phyloP scores from a whole-genome alignment of 2,797 vertebrate species.

The Carcharodon carcharias region DNA sequence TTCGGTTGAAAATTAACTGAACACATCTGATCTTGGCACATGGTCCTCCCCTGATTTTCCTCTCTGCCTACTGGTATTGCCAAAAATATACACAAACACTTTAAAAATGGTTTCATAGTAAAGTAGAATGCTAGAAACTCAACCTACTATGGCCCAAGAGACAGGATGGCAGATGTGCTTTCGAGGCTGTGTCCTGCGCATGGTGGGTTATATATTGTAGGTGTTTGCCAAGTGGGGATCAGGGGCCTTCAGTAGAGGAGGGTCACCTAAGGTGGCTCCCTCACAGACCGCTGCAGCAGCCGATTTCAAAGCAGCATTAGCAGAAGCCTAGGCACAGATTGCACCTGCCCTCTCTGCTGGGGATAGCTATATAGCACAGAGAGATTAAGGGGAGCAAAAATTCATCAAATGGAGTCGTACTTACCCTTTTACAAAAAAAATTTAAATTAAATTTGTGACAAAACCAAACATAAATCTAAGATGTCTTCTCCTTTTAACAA shows the following conservation, averaged over 20 bases:
- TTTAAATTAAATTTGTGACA: neutral
- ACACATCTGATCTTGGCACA: neutral
- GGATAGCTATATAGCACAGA: neutral
- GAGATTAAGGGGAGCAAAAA: neutral
- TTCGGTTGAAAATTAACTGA: neutral
- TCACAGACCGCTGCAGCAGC: neutral
- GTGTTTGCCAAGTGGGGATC: neutral
- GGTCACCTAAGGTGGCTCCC: neutral
- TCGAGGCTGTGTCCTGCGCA: neutral
- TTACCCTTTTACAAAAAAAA: neutral
- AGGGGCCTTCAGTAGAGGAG: neutral
- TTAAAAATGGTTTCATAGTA: neutral
- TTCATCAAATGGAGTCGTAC: neutral
- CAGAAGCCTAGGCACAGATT: neutral
- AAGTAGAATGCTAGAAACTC: neutral
- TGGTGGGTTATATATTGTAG: neutral
- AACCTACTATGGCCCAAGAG: neutral
- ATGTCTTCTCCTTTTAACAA: neutral
- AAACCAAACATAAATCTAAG: neutral
- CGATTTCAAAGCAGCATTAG: constrained; percentile 14
- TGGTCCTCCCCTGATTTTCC: neutral
- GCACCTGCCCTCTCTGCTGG: constrained; percentile 18
- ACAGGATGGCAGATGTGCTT: constrained; percentile 1
- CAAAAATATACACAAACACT: neutral
- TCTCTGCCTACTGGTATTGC: neutral